Evolutionary conservation across 2,113 vertebrate genomes (phyloP).

Genomic region (Ovis aries): ARS-UI_Ramb_v3.0 NC_056056.1:19540001-19540500

Average conservation of each 20-base stretch:
- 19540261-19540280: not conserved
- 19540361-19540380: not conserved
- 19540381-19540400: rapidly evolving
- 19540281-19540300: not conserved
- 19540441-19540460: rapidly evolving
- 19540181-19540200: not conserved
- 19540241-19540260: rapidly evolving
- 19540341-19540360: not conserved
- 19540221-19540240: not conserved
- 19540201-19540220: not conserved
- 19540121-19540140: not conserved
- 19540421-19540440: rapidly evolving
- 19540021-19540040: not conserved
- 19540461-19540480: rapidly evolving
- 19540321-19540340: not conserved
- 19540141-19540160: not conserved
- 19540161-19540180: not conserved
- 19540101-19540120: not conserved
- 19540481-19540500: rapidly evolving
- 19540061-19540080: not conserved
- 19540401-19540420: too few species aligned
- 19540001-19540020: not conserved
- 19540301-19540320: not conserved
- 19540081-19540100: not conserved
- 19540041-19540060: not conserved